These are phyloP conservation scores for Paramormyrops hopkinsi DNA, from an alignment of 2,797 vertebrate genomes.

Conservation along the genomic window DNA sequence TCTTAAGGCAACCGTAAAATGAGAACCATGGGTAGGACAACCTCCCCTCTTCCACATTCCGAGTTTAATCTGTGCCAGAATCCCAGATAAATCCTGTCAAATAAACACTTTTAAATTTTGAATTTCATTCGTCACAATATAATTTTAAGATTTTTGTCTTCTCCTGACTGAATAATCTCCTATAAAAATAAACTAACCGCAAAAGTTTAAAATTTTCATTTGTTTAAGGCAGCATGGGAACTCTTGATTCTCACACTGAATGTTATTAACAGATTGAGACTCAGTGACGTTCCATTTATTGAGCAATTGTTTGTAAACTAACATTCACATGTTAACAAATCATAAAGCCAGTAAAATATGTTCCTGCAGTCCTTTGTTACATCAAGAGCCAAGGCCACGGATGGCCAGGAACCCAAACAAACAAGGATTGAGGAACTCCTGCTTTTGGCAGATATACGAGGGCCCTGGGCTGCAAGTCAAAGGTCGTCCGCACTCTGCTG, in stretches of 20 bases:
- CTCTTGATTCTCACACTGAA: background rate
- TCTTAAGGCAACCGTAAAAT: background rate
- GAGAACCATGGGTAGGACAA: background rate
- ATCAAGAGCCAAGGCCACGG: background rate
- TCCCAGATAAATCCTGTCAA: background rate
- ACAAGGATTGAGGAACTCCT: background rate
- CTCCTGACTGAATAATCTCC: background rate
- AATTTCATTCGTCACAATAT: background rate
- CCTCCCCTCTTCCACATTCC: background rate
- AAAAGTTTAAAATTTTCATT: background rate
- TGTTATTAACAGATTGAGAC: background rate
- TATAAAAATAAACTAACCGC: background rate
- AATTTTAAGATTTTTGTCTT: background rate
- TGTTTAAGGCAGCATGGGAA: background rate
- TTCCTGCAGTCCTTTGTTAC: background rate
- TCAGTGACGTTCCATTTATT: background rate
- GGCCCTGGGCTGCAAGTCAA: background rate
- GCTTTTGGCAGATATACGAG: background rate
- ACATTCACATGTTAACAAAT: background rate
- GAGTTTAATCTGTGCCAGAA: background rate
- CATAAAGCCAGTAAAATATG: background rate
- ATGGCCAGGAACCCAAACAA: background rate
- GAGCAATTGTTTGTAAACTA: background rate
- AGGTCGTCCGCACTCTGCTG: background rate
- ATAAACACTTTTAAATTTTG: background rate